Evolutionary conservation across 2,888 invertebrate species (phyloP), one percentile per base, ranked within the genome.

Genomic region (Ophraella communa): DNA sequence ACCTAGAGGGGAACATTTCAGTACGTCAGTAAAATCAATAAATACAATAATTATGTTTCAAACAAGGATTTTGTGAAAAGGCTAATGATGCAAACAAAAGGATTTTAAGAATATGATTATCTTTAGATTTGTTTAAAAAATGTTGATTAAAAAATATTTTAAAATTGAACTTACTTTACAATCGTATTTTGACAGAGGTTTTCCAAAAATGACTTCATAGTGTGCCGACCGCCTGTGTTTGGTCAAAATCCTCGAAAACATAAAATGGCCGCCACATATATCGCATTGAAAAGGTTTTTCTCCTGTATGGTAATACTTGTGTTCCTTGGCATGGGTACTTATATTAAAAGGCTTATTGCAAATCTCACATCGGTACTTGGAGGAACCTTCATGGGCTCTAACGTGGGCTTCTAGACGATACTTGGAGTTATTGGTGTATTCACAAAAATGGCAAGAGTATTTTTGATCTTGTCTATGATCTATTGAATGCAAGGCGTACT

Each of bases 241-340:
- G 5, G 82, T 82, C 8, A 86, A 71, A 64, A 85, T 84, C 68
- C 85, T 84, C 8, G 76, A 76, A 56, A 76, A 76, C 59, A 83
- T 83, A 64, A 84, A 85, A 14, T 83, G 82, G 56, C 84, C 84
- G 70, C 83, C 81, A 71, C 85, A 85, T 10, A 84, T 82, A 61
- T 84, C 84, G 74, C 85, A 85, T 66, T 83, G 83, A 75, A 85
- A 85, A 52, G 84, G 83, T 65, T 83, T 78, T 44, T 79, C 79
- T 8, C 78, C 75, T 27, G 77, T 77, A 55, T 79, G 79, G 30
- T 74, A 73, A 56, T 75, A 71, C 42, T 73, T 72, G 59, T 78
- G 79, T 51, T 76, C 76, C n/a, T 70, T 70, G 4, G 77, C 74
- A 20, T 77, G 76, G 3, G 74, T 75, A 51, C 75, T 75, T 17